Percentiles rank a stretch among this genome's conserved stretches.
Evolutionary conservation across 2,888 invertebrate species (phyloP).

Genomic region (Tromatobia lineatoria): DNA sequence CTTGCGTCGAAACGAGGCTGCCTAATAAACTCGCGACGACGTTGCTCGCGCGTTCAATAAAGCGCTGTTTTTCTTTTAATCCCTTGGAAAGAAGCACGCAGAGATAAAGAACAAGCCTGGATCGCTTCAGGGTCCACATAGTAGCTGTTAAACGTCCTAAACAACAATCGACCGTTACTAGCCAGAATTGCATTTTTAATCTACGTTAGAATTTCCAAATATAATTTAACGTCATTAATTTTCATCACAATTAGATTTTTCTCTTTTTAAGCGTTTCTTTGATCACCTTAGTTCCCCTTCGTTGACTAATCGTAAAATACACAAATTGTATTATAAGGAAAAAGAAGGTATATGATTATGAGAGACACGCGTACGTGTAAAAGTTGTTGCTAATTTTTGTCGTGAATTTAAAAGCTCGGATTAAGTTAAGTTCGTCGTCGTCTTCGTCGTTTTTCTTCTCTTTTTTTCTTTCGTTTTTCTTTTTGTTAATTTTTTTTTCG

Average conservation of each 20-base stretch:
- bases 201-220: slow-evolving; percentile 29
- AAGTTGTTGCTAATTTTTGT: slow-evolving; percentile 32
- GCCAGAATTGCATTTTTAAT: slow-evolving; percentile 53
- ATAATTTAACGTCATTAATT: slow-evolving; percentile 8
- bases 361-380: slow-evolving; percentile 18
- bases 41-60: slow-evolving; percentile 8
- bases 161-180: slow-evolving; percentile 41
- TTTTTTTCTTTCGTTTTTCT: slow-evolving; percentile 45
- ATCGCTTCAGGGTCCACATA: slow-evolving; percentile 48
- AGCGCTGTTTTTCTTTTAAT: slow-evolving; percentile 7
- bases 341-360: slow-evolving; percentile 41
- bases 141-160: slow-evolving; percentile 47
- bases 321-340: slow-evolving; percentile 50
- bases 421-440: slow-evolving; percentile 63
- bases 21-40: slow-evolving; percentile 32
- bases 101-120: slow-evolving; percentile 43
- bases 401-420: slow-evolving; percentile 48
- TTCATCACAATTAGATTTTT: slow-evolving; percentile 1
- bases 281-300: slow-evolving; percentile 57
- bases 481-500: slow-evolving; percentile 52
- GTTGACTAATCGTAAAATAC: slow-evolving; percentile 70
- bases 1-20: slow-evolving; percentile 32
- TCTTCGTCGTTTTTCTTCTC: slow-evolving; percentile 31
- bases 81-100: not conserved
- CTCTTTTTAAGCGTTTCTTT: slow-evolving; percentile 26